Conservation (phyloP, 1,140 invertebrate genomes). For the Andricus grossulariae region DNA sequence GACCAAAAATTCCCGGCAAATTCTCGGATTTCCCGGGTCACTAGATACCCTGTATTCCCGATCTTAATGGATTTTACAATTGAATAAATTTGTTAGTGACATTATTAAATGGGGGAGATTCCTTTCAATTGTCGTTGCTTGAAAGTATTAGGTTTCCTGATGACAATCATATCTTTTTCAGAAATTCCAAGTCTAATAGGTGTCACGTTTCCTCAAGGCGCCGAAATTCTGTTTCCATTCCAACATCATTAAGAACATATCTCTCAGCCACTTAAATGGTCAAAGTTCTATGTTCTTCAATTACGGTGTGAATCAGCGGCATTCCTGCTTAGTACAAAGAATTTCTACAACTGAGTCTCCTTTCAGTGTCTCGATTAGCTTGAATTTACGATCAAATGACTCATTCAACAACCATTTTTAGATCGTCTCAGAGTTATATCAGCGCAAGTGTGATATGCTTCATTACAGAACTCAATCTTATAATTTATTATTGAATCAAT, state of each 20-base stretch:
- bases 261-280: constrained; percentile 23
- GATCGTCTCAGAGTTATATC: not conserved
- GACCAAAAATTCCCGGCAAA: too few relatives aligned
- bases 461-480: too few relatives aligned
- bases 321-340: constrained; percentile 4
- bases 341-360: constrained; percentile 17
- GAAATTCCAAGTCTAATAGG: constrained; percentile 5
- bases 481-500: too few relatives aligned
- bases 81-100: too few relatives aligned
- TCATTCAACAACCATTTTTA: not conserved
- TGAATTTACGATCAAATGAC: constrained; percentile 1
- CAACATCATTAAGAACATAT: constrained; percentile 4
- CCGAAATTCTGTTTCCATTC: constrained; percentile 28
- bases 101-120: too few relatives aligned
- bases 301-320: constrained; percentile 14
- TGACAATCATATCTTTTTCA: not conserved
- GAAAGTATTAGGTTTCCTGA: too few relatives aligned
- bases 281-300: constrained; percentile 17
- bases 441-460: too few relatives aligned
- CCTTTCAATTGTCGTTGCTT: too few relatives aligned
- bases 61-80: too few relatives aligned
- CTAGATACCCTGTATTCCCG: too few relatives aligned
- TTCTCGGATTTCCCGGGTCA: too few relatives aligned
- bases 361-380: constrained; percentile 15
- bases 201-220: constrained; percentile 7